phyloP scores from a whole-genome alignment of 2,113 vertebrate genomes.

The Chelonoidis abingdonii region DNA sequence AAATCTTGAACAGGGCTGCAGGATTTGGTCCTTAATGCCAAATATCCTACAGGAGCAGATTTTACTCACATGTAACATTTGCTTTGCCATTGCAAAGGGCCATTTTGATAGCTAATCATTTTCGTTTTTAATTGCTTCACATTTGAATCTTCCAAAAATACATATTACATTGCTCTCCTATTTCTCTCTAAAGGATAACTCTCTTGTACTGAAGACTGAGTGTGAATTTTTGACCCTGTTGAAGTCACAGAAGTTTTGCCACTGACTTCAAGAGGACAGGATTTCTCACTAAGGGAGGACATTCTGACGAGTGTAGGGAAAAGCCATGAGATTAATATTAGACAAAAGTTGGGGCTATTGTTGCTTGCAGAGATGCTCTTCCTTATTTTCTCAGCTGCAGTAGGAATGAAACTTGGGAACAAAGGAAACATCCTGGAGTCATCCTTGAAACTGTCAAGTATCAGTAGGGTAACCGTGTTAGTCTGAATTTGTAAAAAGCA shows the following conservation, averaged over 20 bases:
- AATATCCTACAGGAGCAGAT: not conserved
- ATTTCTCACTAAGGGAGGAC: not conserved
- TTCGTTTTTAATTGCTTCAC: no score
- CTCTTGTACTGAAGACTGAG: not conserved
- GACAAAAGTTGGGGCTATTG: rapidly evolving
- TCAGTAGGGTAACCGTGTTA: no score
- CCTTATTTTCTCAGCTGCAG: not conserved
- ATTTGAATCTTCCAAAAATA: not conserved
- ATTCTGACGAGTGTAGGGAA: not conserved
- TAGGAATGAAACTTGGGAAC: not conserved
- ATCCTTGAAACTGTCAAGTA: not conserved
- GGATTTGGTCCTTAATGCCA: not conserved
- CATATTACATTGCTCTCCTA: not conserved
- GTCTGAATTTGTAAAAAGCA: no score
- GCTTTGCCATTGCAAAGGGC: not conserved
- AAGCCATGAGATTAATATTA: not conserved
- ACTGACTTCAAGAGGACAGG: not conserved
- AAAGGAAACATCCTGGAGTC: not conserved
- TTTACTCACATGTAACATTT: not conserved
- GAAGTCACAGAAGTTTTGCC: not conserved
- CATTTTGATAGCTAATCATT: not conserved
- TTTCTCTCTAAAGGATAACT: not conserved
- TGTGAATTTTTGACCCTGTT: not conserved
- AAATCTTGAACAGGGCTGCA: not conserved
- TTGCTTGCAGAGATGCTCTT: not conserved